A percentile compares a stretch with the other conserved stretches of the same genome.
phyloP scores from a whole-genome alignment of 2,113 vertebrate species.

The Pteropus alecto region DNA sequence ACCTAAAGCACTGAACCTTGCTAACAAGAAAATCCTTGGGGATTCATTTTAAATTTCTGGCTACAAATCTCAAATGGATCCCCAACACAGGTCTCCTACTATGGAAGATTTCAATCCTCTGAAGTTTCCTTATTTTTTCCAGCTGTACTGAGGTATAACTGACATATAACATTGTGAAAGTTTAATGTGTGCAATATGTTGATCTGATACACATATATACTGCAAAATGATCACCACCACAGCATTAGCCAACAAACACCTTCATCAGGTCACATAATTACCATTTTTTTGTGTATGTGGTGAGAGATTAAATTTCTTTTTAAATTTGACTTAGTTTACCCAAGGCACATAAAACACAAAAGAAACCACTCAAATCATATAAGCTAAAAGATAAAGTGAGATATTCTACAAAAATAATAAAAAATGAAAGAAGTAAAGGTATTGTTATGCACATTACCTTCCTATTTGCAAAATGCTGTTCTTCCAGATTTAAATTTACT shows the following conservation, averaged over 20 bases:
- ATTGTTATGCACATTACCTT: neutral
- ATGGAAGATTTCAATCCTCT: neutral
- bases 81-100: neutral
- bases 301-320: neutral
- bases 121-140: neutral
- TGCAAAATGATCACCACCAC: neutral
- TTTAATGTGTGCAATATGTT: neutral
- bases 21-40: neutral
- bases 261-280: neutral
- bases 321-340: neutral
- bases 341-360: neutral
- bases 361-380: neutral
- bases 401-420: neutral
- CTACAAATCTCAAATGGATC: neutral
- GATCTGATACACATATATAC: neutral
- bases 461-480: neutral
- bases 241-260: neutral
- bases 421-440: neutral
- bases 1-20: neutral
- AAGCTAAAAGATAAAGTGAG: neutral
- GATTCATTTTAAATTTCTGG: neutral
- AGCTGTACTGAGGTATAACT: neutral
- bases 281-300: neutral
- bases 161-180: neutral
- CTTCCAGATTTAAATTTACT: neutral